Evolutionary conservation across 1,140 invertebrate species (phyloP).

Genomic region (Zelostemma sp.): DNA sequence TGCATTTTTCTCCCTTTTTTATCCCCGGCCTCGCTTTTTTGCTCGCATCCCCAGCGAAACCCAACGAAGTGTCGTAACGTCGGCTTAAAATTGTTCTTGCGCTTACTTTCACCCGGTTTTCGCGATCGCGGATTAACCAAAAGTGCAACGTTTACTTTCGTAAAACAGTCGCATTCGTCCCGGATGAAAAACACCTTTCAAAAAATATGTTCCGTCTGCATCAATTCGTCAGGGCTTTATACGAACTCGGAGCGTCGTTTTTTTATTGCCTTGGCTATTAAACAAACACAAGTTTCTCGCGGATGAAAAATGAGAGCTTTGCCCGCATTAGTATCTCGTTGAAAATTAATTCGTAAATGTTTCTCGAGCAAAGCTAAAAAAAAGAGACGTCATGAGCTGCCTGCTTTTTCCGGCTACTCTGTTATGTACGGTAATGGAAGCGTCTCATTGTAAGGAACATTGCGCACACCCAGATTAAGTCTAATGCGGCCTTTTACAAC

Average conservation of each 20-base stretch:
- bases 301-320: not conserved
- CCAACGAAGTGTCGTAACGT: not conserved
- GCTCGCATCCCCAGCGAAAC: not conserved
- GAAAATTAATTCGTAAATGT: constrained; percentile 9
- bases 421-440: not conserved
- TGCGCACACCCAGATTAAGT: not conserved
- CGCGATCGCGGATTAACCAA: not conserved
- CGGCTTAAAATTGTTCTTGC: no score
- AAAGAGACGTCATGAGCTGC: constrained; percentile 1
- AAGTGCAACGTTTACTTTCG: constrained; percentile 1
- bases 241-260: no score
- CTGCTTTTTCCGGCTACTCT: not conserved
- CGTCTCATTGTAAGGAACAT: constrained; percentile 1
- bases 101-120: not conserved
- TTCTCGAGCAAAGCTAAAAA: not conserved
- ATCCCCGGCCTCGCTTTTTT: not conserved
- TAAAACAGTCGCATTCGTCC: not conserved
- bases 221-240: no score
- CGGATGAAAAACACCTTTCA: not conserved
- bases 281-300: not conserved
- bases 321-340: not conserved
- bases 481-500: constrained; percentile 1
- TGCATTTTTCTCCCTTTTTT: not conserved
- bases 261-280: no score
- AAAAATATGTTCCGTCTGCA: not conserved